Evolutionary conservation across 2,113 vertebrate genomes (phyloP).

Genomic region (Nestor notabilis): DNA sequence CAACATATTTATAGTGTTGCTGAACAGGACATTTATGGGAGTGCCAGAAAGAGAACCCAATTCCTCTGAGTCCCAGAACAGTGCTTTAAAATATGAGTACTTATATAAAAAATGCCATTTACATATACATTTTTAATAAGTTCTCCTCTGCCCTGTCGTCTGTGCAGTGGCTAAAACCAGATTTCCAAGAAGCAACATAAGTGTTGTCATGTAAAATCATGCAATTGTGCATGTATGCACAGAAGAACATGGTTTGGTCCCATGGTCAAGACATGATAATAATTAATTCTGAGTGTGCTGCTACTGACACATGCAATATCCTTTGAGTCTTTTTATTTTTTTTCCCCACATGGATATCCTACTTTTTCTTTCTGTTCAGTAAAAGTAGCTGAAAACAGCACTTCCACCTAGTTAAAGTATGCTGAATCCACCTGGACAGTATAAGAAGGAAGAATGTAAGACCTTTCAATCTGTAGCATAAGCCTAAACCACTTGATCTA

Average conservation of each 20-base stretch:
- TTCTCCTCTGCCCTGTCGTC: not conserved
- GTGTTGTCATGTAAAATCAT: not conserved
- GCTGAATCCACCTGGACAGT: not conserved
- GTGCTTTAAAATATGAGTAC: not conserved
- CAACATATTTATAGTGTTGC: not conserved
- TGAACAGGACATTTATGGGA: not conserved
- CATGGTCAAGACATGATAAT: not conserved
- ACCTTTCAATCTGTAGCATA: not conserved
- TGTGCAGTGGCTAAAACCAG: not conserved
- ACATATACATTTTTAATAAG: not conserved
- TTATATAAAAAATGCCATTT: not conserved
- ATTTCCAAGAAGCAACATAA: not conserved
- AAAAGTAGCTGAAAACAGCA: not conserved
- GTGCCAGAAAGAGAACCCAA: not conserved
- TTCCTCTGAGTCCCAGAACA: not conserved
- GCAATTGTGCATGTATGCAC: not conserved
- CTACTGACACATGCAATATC: not conserved
- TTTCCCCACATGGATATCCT: not conserved
- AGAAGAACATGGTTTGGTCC: not conserved
- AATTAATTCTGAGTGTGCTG: not conserved
- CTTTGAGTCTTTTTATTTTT: not conserved
- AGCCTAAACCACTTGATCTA: not conserved
- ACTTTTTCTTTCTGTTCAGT: not conserved
- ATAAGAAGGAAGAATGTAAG: not conserved
- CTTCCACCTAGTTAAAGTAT: not conserved